These are phyloP conservation scores for Dasyornis broadbenti DNA, from an alignment of 2,113 vertebrate genomes.

Conservation along the genomic window DNA sequence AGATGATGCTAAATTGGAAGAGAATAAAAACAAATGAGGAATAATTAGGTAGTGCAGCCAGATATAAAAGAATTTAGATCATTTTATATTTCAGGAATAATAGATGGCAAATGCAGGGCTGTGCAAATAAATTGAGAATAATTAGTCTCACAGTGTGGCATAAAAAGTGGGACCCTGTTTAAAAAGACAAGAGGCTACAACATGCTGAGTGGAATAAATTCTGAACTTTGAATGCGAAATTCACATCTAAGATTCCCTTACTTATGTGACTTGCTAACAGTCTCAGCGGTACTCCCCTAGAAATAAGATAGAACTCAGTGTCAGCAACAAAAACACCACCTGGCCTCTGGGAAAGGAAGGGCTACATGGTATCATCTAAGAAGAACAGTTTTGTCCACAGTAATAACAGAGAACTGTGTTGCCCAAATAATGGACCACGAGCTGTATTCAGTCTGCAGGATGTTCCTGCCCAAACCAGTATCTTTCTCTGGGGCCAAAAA, in stretches of 20 bases:
- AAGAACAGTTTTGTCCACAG: not conserved
- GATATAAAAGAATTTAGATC: conserved; percentile 72
- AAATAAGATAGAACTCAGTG: not conserved
- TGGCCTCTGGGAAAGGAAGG: not conserved
- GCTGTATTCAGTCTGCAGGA: not conserved
- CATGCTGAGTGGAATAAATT: not conserved
- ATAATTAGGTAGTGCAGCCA: conserved; percentile 74
- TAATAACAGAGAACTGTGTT: not conserved
- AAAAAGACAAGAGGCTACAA: not conserved
- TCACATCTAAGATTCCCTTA: not conserved
- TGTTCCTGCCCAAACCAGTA: accelerated
- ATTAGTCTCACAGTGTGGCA: conserved; percentile 55
- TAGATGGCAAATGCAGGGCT: conserved; percentile 67
- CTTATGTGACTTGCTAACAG: not conserved
- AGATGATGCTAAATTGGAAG: conserved; percentile 75
- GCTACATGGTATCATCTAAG: not conserved
- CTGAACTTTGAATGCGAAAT: not conserved
- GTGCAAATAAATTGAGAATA: conserved; percentile 73
- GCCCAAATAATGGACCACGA: not conserved
- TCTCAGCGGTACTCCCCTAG: not conserved
- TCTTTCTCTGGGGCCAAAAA: not conserved
- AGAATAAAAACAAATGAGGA: conserved; percentile 78
- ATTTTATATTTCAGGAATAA: conserved; percentile 70
- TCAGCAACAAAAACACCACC: not conserved
- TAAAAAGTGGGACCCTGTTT: conserved; percentile 44